Evolutionary conservation across 2,113 vertebrate species (phyloP).

Genomic region (Heterocephalus glaber): DNA sequence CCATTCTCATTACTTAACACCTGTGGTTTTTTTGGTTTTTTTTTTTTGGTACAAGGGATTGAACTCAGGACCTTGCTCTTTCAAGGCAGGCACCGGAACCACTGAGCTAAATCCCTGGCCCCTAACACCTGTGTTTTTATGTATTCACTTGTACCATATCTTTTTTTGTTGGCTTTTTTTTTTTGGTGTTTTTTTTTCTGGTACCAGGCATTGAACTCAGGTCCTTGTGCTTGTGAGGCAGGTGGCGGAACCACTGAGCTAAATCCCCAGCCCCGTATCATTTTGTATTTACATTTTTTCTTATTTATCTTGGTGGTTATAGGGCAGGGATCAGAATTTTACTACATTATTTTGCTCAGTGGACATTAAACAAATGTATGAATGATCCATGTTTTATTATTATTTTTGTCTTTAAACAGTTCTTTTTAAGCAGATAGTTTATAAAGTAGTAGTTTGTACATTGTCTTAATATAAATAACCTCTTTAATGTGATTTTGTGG

Average conservation of each 20-base stretch:
- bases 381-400: not conserved
- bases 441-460: not conserved
- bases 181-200: too few relatives aligned
- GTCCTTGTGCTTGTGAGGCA: too few relatives aligned
- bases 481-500: slow-evolving; percentile 29
- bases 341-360: slow-evolving; percentile 13
- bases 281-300: slow-evolving; percentile 26
- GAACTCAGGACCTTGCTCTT: too few relatives aligned
- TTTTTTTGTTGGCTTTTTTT: too few relatives aligned
- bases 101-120: too few relatives aligned
- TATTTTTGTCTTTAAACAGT: slow-evolving; percentile 29
- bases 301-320: slow-evolving; percentile 17
- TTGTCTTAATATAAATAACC: slow-evolving; percentile 30
- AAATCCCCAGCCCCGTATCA: too few relatives aligned
- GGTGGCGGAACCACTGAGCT: too few relatives aligned
- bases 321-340: not conserved
- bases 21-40: not conserved
- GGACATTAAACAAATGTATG: slow-evolving; percentile 33
- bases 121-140: not conserved
- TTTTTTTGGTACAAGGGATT: too few relatives aligned
- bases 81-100: too few relatives aligned
- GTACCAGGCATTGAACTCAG: too few relatives aligned
- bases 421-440: not conserved
- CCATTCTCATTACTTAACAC: slow-evolving; percentile 3
- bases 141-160: not conserved